Evolutionary conservation across 1,140 invertebrate species (phyloP).

Genomic region (Zaprionus ornatus): DNA sequence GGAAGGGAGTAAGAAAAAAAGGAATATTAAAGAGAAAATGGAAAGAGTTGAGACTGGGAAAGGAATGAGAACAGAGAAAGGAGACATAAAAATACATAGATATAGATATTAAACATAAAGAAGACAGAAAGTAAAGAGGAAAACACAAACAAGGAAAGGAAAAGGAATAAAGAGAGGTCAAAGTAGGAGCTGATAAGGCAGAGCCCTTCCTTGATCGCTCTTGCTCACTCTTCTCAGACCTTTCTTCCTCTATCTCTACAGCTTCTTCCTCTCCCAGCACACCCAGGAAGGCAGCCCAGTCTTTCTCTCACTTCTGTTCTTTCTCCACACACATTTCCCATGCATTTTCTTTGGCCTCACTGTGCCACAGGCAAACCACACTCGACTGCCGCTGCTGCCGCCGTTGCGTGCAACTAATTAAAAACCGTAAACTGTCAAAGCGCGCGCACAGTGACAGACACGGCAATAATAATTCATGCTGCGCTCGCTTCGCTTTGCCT

Average conservation of each 20-base stretch:
- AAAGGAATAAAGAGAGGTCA: too few relatives aligned
- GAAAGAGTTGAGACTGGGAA: neutral
- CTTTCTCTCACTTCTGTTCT: neutral
- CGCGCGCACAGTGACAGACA: neutral
- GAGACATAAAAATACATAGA: neutral
- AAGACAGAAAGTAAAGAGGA: neutral
- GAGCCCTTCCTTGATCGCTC: too few relatives aligned
- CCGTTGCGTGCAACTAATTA: constrained; percentile 56
- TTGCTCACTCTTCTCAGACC: too few relatives aligned
- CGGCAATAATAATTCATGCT: constrained; percentile 48
- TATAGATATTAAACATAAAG: neutral
- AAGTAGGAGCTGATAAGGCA: too few relatives aligned
- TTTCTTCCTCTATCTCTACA: neutral
- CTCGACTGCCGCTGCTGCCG: constrained; percentile 12
- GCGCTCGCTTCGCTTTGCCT: constrained; percentile 8
- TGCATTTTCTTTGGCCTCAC: constrained; percentile 3
- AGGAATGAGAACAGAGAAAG: neutral
- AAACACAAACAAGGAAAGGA: too few relatives aligned
- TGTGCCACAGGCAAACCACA: constrained; percentile 28
- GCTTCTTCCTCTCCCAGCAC: neutral
- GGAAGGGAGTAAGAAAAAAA: neutral
- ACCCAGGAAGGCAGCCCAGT: neutral
- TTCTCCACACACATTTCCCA: neutral
- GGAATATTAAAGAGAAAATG: neutral
- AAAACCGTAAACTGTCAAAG: constrained; percentile 60